A percentile compares a stretch with the other conserved stretches of the same genome.
Evolutionary conservation across 2,888 invertebrate genomes (phyloP).

Genomic region (Brenthis ino): DNA sequence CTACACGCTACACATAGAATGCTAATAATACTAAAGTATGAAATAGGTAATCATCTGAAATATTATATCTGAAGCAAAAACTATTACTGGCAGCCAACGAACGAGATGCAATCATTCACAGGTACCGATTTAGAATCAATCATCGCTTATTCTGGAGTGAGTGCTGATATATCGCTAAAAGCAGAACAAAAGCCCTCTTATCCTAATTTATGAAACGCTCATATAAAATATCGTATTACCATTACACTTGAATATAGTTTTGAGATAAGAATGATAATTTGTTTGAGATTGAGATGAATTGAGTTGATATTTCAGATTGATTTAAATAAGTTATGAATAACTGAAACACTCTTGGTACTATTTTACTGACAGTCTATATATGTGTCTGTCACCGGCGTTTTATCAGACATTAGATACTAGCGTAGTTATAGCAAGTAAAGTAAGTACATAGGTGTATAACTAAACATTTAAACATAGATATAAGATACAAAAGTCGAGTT

Average conservation of each 20-base stretch:
- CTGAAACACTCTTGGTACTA: too few relatives aligned
- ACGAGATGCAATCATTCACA: slow-evolving; percentile 52
- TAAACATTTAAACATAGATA: not conserved
- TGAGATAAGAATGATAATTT: not conserved
- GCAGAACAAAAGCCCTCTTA: slow-evolving; percentile 12
- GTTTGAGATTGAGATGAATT: not conserved
- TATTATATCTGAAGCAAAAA: slow-evolving; percentile 4
- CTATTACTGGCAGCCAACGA: slow-evolving; percentile 47
- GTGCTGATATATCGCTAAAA: slow-evolving; percentile 21
- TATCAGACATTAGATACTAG: too few relatives aligned
- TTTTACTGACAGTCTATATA: too few relatives aligned
- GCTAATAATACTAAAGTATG: not conserved
- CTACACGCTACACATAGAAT: too few relatives aligned
- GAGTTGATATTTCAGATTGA: not conserved
- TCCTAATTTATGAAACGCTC: slow-evolving; percentile 11
- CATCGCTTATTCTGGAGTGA: slow-evolving; percentile 46
- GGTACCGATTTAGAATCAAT: slow-evolving; percentile 55
- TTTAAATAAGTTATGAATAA: too few relatives aligned
- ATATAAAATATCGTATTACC: slow-evolving; percentile 12
- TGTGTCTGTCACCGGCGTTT: too few relatives aligned
- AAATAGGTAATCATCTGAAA: not conserved
- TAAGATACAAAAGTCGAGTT: not conserved
- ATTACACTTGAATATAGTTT: not conserved
- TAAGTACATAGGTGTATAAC: not conserved
- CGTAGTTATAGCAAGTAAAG: not conserved